Conservation (phyloP, 2,888 invertebrate species). For the Margaritifera margaritifera region DNA sequence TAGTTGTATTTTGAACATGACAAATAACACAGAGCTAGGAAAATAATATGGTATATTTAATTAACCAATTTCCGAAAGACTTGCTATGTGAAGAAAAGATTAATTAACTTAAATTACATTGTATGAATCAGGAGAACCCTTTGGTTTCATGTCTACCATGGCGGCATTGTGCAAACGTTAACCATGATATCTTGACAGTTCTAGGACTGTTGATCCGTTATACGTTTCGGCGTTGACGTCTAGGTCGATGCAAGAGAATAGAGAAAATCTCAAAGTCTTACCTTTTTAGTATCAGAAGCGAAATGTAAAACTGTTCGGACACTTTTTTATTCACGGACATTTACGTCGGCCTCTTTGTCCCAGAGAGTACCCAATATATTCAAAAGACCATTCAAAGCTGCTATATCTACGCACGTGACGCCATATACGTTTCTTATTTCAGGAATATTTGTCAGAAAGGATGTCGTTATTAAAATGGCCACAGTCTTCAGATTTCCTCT, state of each 20-base stretch:
- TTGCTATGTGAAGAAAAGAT: too few relatives aligned
- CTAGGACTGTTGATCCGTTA: conserved; percentile 53
- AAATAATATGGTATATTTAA: too few relatives aligned
- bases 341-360: conserved; percentile 21
- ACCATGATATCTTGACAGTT: conserved; percentile 53
- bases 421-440: conserved; percentile 24
- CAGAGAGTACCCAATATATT: conserved; percentile 21
- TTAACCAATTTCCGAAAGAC: too few relatives aligned
- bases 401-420: conserved; percentile 19
- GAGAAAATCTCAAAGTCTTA: conserved; percentile 35
- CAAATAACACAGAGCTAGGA: too few relatives aligned
- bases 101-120: too few relatives aligned
- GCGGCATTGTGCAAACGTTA: too few relatives aligned
- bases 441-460: conserved; percentile 27
- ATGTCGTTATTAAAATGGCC: conserved; percentile 14
- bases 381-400: conserved; percentile 12
- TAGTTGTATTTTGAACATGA: too few relatives aligned
- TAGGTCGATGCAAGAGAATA: conserved; percentile 30
- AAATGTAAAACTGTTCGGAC: conserved; percentile 29
- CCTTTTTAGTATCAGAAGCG: conserved; percentile 52
- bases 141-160: too few relatives aligned
- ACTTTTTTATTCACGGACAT: conserved; percentile 17
- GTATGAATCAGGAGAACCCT: too few relatives aligned
- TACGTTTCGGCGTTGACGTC: conserved; percentile 56
- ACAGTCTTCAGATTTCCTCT: conserved; percentile 11